Evolutionary conservation across 2,797 vertebrate species (phyloP), one percentile per base, ranked within the genome.

Genomic region (Loris lydekkerianus): DNA sequence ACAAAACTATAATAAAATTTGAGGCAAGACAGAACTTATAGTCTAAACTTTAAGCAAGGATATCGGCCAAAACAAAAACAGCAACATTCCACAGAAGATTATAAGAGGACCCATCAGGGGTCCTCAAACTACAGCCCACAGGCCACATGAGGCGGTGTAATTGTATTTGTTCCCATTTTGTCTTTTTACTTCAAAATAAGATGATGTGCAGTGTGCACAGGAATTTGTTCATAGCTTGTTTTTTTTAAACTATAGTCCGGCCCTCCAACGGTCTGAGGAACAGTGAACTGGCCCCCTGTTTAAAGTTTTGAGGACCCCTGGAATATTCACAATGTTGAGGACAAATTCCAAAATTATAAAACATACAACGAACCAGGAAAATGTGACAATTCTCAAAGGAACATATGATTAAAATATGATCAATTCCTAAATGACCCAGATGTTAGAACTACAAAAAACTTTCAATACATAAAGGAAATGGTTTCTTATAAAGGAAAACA

Each of bases 331-430:
- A 76, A 86, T 85, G 61, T 58, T 70, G 25, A 87, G 6, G 91
- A 81, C 94, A 94, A 92, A 81, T 81, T 85, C 43, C 37, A 72
- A 91, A 91, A 81, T 90, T 29, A 84, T 25, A 29, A 60, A 85
- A 69, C 31, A 78, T 20, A 84, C 31, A 89, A 63, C 93, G 18
- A 93, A 84, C 15, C n/a, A 46, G 65, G 40, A 93, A 86, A 93
- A 85, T 49, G 13, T 61, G 27, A 63, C 29, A 86, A 86, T 63
- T 80, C 56, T 91, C 58, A 89, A 86, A 94, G 53, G 43, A 89
- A 86, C 10, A 92, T 14, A 83, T 90, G n/a, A 83, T 61, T 46
- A 94, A 46, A 46, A 46, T 7, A 46, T 46, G 43, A 46, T 46
- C 43, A 46, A 46, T 7, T 46, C 43, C 43, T 46, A 9, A 9